Evolutionary conservation across 2,113 vertebrate genomes (phyloP).

Genomic region (Cebidichthys violaceus): DNA sequence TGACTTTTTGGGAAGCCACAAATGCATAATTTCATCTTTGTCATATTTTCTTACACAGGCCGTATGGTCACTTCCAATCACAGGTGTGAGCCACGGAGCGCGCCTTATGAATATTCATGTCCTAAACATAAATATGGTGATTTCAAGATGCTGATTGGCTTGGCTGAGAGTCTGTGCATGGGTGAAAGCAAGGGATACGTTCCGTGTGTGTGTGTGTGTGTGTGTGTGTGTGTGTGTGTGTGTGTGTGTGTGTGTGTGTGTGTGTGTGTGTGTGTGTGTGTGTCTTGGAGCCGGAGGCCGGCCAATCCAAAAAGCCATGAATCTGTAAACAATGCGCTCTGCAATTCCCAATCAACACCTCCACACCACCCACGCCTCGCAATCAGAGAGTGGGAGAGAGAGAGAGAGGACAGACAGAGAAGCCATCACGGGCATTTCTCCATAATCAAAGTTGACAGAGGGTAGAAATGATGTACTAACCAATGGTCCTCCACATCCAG

Average conservation of each 20-base stretch:
- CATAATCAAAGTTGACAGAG: conserved; percentile 78
- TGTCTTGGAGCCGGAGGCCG: conserved; percentile 57
- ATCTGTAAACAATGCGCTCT: conserved; percentile 78
- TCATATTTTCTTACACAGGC: neutral
- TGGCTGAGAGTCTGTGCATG: conserved; percentile 34
- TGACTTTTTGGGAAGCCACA: neutral
- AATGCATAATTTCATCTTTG: neutral
- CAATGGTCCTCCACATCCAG: conserved; percentile 63
- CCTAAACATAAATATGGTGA: conserved; percentile 50
- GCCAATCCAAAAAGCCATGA: conserved; percentile 76
- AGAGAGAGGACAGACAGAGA: conserved; percentile 44
- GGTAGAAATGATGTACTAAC: conserved; percentile 75
- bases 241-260: neutral
- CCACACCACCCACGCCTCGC: conserved; percentile 66
- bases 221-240: conserved; percentile 3
- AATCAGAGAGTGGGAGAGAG: conserved; percentile 65
- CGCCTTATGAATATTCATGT: conserved; percentile 43
- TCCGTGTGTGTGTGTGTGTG: conserved; percentile 9
- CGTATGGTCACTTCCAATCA: conserved; percentile 1
- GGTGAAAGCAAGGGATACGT: conserved; percentile 11
- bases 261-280: conserved; percentile 4
- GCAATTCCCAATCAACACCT: conserved; percentile 83
- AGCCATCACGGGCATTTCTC: conserved; percentile 66
- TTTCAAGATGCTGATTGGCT: conserved; percentile 60
- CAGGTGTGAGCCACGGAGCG: conserved; percentile 29